phyloP scores from a whole-genome alignment of 2,113 vertebrate genomes.

The Oreochromis niloticus region DNA sequence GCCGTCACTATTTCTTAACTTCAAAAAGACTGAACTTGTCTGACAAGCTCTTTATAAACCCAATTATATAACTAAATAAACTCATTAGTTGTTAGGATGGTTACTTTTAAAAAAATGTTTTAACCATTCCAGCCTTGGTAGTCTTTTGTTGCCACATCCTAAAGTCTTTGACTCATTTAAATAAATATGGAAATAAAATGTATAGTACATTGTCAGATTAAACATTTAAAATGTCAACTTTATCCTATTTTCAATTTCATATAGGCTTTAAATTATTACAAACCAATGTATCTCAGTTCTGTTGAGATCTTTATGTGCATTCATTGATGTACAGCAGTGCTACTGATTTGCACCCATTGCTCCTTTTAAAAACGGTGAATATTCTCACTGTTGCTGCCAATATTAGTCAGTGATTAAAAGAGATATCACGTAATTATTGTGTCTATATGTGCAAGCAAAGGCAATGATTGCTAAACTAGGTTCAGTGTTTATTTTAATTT shows the following conservation, averaged over 20 bases:
- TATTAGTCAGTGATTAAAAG: neutral
- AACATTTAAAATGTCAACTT: neutral
- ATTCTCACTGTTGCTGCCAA: neutral
- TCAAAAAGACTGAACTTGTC: neutral
- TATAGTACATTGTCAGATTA: neutral
- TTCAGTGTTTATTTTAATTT: neutral
- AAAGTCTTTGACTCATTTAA: neutral
- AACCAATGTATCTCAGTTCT: neutral
- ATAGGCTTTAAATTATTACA: neutral
- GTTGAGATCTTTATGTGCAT: neutral
- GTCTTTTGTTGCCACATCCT: neutral
- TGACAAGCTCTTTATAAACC: neutral
- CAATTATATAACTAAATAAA: neutral
- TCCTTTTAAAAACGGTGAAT: neutral
- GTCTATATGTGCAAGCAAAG: neutral
- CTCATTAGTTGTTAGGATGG: neutral
- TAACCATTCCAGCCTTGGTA: neutral
- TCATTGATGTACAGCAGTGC: neutral
- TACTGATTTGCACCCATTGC: neutral
- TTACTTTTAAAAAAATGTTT: neutral
- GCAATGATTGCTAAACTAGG: neutral
- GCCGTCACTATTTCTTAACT: accelerated
- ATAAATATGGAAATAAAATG: neutral
- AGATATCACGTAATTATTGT: too few species aligned
- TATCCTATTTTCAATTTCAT: neutral